Evolutionary conservation across 1,140 invertebrate genomes (phyloP), one percentile per base, ranked within the genome.

Genomic region (Rhagoletis zephyria): DNA sequence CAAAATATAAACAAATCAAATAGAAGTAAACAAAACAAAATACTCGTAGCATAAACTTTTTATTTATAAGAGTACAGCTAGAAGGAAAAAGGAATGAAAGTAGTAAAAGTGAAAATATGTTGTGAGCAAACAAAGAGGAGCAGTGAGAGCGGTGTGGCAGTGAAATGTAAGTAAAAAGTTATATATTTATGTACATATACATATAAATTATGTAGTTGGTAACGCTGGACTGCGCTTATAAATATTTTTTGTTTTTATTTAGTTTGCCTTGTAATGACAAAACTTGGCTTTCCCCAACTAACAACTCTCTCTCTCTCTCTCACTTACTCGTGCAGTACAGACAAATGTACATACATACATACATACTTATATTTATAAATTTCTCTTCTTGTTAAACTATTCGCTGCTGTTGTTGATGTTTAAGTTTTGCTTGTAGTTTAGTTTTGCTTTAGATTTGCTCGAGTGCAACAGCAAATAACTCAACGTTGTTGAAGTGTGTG

Each of bases 401-500:
- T 48, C 42, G 42, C 42, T 5, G 42, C 4, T 14, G 40, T 45
- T 74, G 67, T 74, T 74, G 30, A 30, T 30, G 45, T 74, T 74
- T 74, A 48, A 74, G 67, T 74, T 74, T 74, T 74, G 67, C 40
- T 45, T 70, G 67, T 70, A 45, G 67, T 70, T 70, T 14, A 70
- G 67, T 70, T 30, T 70, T 70, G 67, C 67, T 74, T 74, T 5
- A 16, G 67, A 74, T 74, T 74, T 74, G 67, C 14, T 74, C 67
- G 67, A 74, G 67, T 74, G 67, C 16, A 74, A 74, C 42, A 42
- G 67, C 67, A 74, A 74, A 74, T 74, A 74, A 74, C n/a, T 42
- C 42, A 74, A 74, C 42, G 5, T 16, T 1, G 40, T 48, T 16
- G 67, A 74, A 42, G 45, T 4, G 10, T 30, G 1, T n/a, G 61